phyloP scores from a whole-genome alignment of 2,113 vertebrate species.

The Alosa alosa region DNA sequence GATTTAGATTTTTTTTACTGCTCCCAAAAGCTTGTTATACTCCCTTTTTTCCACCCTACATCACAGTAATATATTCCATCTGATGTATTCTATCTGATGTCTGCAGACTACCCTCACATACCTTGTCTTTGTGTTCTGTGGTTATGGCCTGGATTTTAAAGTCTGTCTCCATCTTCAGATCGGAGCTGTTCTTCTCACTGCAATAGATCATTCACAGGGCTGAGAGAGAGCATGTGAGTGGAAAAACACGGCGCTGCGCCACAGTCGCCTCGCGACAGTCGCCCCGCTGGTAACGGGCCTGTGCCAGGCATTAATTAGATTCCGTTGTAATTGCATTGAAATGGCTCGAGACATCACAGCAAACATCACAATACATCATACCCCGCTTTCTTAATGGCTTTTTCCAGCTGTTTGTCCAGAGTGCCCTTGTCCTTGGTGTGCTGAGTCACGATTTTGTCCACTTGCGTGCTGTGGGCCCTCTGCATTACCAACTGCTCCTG shows the following conservation, averaged over 20 bases:
- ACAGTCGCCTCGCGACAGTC: neutral
- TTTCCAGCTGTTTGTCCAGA: conserved; percentile 90
- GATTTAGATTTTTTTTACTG: neutral
- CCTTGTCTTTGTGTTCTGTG: conserved; percentile 94
- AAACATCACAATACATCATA: conserved; percentile 50
- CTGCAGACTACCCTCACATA: conserved; percentile 52
- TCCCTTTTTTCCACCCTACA: neutral
- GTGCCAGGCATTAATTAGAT: neutral
- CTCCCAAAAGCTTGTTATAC: too few relatives aligned
- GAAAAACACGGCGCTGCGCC: conserved; percentile 2
- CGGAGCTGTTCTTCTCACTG: conserved; percentile 91
- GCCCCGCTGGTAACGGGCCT: neutral
- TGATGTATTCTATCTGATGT: conserved; percentile 7
- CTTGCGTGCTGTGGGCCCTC: conserved; percentile 89
- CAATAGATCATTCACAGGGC: conserved; percentile 34
- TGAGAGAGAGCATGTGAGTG: neutral
- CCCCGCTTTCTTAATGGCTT: conserved; percentile 93
- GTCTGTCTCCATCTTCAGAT: conserved; percentile 95
- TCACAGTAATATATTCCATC: neutral
- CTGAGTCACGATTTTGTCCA: conserved; percentile 90
- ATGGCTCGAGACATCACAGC: neutral
- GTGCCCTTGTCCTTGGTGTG: conserved; percentile 90
- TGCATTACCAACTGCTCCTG: conserved; percentile 91
- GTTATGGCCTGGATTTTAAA: conserved; percentile 87
- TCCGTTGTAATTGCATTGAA: neutral